Conservation (phyloP, 2,888 invertebrate species). For the Leucophenga maculata region DNA sequence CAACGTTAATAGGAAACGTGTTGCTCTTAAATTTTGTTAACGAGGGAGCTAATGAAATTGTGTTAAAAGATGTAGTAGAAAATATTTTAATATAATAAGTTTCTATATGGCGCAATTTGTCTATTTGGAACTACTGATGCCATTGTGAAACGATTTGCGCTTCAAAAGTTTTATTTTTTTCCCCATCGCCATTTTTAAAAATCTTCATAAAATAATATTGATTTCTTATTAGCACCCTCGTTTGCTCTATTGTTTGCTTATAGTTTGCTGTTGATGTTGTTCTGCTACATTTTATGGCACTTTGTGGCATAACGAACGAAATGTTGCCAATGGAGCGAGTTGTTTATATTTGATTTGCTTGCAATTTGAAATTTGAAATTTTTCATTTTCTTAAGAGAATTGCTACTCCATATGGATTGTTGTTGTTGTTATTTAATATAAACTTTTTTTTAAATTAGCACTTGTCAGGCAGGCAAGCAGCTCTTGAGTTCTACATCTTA, state of each 20-base stretch:
- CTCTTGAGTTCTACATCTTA: neutral
- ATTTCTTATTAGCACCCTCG: neutral
- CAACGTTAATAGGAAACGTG: too few species aligned
- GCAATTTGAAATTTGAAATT: neutral
- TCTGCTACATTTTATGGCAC: neutral
- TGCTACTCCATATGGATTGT: neutral
- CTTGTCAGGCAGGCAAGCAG: neutral
- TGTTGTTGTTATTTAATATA: neutral
- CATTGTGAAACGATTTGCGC: too few species aligned
- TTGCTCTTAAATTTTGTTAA: too few species aligned
- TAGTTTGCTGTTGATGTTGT: neutral
- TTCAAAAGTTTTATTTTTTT: neutral
- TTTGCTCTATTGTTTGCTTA: neutral
- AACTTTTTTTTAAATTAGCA: neutral
- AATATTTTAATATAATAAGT: neutral
- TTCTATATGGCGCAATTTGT: too few species aligned
- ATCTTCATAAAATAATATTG: neutral
- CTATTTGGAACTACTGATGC: too few species aligned
- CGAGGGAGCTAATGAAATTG: neutral
- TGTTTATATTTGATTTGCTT: neutral
- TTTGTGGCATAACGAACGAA: slow-evolving; percentile 11
- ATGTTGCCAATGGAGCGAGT: neutral
- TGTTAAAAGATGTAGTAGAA: neutral
- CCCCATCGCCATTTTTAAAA: neutral
- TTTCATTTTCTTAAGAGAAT: neutral